Percentiles rank a stretch among this genome's conserved stretches.
These are phyloP conservation scores for Takifugu rubripes DNA, from an alignment of 2,797 vertebrate genomes.

Conservation along the genomic window DNA sequence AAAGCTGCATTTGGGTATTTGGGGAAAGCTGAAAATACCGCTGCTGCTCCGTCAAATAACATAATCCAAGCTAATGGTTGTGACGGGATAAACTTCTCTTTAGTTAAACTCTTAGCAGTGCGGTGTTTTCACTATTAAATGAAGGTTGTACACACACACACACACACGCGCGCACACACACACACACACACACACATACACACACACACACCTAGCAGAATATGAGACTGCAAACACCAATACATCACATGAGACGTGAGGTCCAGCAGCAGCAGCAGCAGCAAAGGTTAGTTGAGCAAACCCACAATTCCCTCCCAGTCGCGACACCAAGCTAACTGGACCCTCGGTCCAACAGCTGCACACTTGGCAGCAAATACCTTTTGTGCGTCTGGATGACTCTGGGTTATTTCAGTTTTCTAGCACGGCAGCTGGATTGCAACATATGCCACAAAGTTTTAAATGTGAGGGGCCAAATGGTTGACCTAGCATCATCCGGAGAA, in stretches of 20 bases:
- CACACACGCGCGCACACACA: slow-evolving; percentile 10
- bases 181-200: slow-evolving; percentile 4
- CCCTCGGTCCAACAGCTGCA: slow-evolving; percentile 33
- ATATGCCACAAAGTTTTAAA: slow-evolving; percentile 36
- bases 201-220: slow-evolving; percentile 7
- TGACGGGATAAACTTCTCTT: slow-evolving; percentile 3
- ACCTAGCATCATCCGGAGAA: too few relatives aligned
- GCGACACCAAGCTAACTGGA: slow-evolving; percentile 30
- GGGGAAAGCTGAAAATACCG: background rate
- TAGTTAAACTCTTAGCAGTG: slow-evolving; percentile 11
- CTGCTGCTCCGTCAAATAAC: slow-evolving; percentile 7
- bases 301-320: slow-evolving; percentile 44
- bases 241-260: slow-evolving; percentile 38
- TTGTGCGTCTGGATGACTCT: slow-evolving; percentile 35
- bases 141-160: slow-evolving; percentile 4
- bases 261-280: slow-evolving; percentile 16
- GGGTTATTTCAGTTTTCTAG: slow-evolving; percentile 14
- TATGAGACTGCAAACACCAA: slow-evolving; percentile 47
- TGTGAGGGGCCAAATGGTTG: slow-evolving; percentile 9
- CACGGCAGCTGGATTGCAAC: slow-evolving; percentile 41
- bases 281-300: slow-evolving; percentile 41
- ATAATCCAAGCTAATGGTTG: slow-evolving; percentile 16
- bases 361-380: slow-evolving; percentile 27
- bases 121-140: background rate
- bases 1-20: slow-evolving; percentile 8